phyloP scores from a whole-genome alignment of 2,797 vertebrate species.

The Coranthus polyacanthus region DNA sequence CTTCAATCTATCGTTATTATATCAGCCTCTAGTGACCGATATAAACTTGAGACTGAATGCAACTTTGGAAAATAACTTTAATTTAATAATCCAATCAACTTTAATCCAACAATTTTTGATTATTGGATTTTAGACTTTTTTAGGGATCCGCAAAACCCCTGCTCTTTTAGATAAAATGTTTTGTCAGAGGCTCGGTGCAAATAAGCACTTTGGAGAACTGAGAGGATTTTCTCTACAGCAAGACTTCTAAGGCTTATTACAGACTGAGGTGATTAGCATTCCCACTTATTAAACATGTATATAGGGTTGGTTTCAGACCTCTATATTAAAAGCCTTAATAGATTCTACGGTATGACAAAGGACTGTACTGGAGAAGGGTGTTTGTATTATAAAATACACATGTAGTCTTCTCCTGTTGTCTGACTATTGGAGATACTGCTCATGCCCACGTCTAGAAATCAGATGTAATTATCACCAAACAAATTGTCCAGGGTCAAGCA shows the following conservation, averaged over 20 bases:
- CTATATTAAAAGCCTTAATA: constrained; percentile 58
- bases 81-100: no score
- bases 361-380: constrained; percentile 21
- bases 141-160: no score
- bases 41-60: no score
- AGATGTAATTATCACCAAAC: constrained; percentile 36
- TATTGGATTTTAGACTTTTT: no score
- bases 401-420: constrained; percentile 30
- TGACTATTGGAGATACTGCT: constrained; percentile 32
- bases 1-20: no score
- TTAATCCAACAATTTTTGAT: no score
- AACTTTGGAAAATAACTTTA: no score
- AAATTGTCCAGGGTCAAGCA: constrained; percentile 43
- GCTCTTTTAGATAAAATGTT: constrained; percentile 13
- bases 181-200: constrained; percentile 61
- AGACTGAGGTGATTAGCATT: constrained; percentile 81
- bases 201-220: constrained; percentile 82
- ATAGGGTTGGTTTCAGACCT: constrained; percentile 82
- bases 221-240: constrained; percentile 78
- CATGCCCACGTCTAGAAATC: constrained; percentile 12
- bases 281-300: constrained; percentile 79
- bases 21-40: no score
- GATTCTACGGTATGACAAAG: constrained; percentile 41
- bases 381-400: constrained; percentile 32
- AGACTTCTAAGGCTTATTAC: constrained; percentile 73